Evolutionary conservation across 2,113 vertebrate genomes (phyloP), one percentile per base, ranked within the genome.

Genomic region (Nerophis ophidion): DNA sequence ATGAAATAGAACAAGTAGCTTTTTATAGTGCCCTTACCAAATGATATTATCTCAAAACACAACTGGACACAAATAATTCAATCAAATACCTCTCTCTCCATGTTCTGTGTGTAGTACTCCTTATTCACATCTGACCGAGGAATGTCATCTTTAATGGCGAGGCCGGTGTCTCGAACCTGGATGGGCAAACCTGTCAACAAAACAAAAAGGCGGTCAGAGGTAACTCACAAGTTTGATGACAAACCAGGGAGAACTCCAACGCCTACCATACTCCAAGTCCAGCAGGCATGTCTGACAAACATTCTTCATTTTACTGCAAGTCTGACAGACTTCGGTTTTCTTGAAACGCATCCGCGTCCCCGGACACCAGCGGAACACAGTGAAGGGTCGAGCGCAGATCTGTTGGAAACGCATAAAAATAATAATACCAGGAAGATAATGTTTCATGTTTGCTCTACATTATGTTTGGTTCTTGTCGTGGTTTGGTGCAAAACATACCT

Each of bases 291-390:
- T 99, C 70, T 99, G 96, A 76, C 96, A 99, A 65, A 99, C 96
- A 0, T 99, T 99, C 77, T 99, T 99, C 87, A 98, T 88, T 83
- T 98, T 99, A 89, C 96, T 99, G 81, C 96, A 99, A 0, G 97
- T 99, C 66, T 99, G 97, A 86, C 96, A 99, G 26, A 99, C 95
- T 71, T 99, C 96, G 0, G 97, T 99, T 81, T 99, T 99, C 89
- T 99, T 99, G 85, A 98, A 99, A 69, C 96, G 97, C 96, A 99
- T 99, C 0, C 94, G 90, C 44, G 95, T 94, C 0, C 96, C 96
- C 0, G 97, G 96, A 79, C 96, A 99, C 95, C 95, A 99, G 52
- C 96, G 93, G 76, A 99, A 99, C 38, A 99, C 97, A 0, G 96
- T 98, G 80, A 99, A 99, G 0, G 96, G 96, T 52, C 97, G 92